These are phyloP conservation scores for Neolamprologus brichardi DNA, from an alignment of 2,113 vertebrate genomes.

Conservation along the genomic window DNA sequence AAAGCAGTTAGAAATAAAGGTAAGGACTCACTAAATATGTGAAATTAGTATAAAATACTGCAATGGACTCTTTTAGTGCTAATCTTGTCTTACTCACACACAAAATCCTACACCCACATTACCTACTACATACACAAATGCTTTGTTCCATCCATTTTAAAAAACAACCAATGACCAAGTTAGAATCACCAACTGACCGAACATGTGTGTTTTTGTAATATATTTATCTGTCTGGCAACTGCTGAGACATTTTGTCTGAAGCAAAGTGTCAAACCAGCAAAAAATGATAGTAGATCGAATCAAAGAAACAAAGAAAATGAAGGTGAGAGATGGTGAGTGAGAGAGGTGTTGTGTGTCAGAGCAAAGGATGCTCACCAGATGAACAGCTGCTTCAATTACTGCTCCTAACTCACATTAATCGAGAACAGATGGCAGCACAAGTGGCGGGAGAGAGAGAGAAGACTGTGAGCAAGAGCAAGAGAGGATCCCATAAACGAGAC, in stretches of 20 bases:
- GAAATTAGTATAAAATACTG: background rate
- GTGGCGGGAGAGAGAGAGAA: conserved; percentile 9
- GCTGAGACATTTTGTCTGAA: background rate
- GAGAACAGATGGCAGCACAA: conserved; percentile 61
- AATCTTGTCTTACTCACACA: background rate
- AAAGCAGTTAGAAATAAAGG: background rate
- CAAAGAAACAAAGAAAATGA: background rate
- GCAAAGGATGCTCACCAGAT: conserved; percentile 34
- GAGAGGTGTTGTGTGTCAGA: background rate
- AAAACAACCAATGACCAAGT: background rate
- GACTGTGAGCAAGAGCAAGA: background rate
- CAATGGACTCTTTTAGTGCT: background rate
- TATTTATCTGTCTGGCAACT: background rate
- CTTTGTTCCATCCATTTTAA: background rate
- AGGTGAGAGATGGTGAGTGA: background rate
- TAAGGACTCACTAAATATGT: background rate
- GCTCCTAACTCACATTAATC: conserved; percentile 68
- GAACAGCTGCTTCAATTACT: conserved; percentile 71
- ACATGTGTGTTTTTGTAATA: background rate
- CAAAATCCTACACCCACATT: background rate
- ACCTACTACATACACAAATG: background rate
- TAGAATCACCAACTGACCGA: background rate
- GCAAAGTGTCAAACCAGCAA: background rate
- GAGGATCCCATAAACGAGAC: conserved; percentile 15
- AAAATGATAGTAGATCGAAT: background rate